Evolutionary conservation across 1,140 invertebrate species (phyloP).

Genomic region (Habropoda laboriosa): DNA sequence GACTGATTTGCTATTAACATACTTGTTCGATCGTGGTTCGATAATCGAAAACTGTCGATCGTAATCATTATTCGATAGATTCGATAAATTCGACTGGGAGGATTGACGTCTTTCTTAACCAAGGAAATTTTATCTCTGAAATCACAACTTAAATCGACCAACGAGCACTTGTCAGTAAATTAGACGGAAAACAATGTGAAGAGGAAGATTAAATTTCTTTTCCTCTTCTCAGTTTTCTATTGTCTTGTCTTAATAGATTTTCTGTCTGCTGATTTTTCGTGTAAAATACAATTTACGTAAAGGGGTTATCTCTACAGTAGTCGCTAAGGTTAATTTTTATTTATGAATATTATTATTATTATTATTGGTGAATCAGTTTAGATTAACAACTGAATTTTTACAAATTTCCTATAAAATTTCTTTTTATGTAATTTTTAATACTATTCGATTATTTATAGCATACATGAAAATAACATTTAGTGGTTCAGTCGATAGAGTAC

Average conservation of each 20-base stretch:
- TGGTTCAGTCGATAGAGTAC: no score
- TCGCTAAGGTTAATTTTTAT: no score
- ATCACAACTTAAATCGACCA: background rate
- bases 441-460: no score
- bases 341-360: no score
- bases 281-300: no score
- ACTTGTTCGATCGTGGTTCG: background rate
- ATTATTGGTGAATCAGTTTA: no score
- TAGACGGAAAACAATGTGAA: background rate
- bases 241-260: background rate
- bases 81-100: background rate
- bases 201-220: background rate
- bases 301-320: no score
- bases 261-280: no score
- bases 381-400: no score
- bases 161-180: background rate
- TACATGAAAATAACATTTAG: no score
- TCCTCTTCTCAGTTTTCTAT: background rate
- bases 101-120: background rate
- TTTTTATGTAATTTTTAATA: no score
- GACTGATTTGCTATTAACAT: constrained; percentile 29
- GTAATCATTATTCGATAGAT: background rate
- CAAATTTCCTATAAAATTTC: no score
- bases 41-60: background rate
- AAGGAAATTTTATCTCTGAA: background rate